Conservation (phyloP, 1,140 invertebrate species). For the Procambarus virginalis region DNA sequence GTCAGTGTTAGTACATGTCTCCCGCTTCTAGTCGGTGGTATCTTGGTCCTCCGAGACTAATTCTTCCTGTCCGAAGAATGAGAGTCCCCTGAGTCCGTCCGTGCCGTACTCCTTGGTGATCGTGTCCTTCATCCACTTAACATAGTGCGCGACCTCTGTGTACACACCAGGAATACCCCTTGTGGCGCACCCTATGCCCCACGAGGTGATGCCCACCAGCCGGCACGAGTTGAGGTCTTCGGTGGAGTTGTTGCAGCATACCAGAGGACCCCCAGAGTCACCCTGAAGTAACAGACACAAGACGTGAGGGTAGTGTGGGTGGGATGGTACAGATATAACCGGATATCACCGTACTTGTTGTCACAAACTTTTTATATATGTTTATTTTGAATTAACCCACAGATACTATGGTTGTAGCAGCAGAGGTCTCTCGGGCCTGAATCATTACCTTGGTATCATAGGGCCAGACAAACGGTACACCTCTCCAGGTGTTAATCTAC, state of each 20-base stretch:
- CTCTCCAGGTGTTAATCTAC: too few species aligned
- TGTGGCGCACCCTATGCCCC: slow-evolving; percentile 82
- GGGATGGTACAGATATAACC: too few species aligned
- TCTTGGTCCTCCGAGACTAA: too few species aligned
- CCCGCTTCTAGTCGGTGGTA: too few species aligned
- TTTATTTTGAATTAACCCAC: too few species aligned
- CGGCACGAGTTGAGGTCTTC: slow-evolving; percentile 78
- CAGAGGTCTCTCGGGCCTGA: too few species aligned
- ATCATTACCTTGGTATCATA: too few species aligned
- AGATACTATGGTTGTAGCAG: too few species aligned
- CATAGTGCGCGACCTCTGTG: slow-evolving; percentile 79
- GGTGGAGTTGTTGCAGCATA: slow-evolving; percentile 72
- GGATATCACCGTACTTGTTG: too few species aligned
- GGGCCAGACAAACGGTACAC: too few species aligned
- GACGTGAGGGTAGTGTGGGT: neutral
- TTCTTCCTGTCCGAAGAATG: neutral
- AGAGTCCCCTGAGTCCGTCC: neutral
- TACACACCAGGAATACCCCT: slow-evolving; percentile 82
- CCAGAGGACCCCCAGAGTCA: slow-evolving; percentile 71
- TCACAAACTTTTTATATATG: too few species aligned
- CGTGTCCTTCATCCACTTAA: slow-evolving; percentile 76
- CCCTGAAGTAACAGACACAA: slow-evolving; percentile 42
- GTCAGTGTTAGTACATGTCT: too few species aligned
- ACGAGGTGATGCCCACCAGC: slow-evolving; percentile 82
- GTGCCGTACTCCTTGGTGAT: slow-evolving; percentile 25